Conservation (phyloP, 2,888 invertebrate species). For the Labia minor region DNA sequence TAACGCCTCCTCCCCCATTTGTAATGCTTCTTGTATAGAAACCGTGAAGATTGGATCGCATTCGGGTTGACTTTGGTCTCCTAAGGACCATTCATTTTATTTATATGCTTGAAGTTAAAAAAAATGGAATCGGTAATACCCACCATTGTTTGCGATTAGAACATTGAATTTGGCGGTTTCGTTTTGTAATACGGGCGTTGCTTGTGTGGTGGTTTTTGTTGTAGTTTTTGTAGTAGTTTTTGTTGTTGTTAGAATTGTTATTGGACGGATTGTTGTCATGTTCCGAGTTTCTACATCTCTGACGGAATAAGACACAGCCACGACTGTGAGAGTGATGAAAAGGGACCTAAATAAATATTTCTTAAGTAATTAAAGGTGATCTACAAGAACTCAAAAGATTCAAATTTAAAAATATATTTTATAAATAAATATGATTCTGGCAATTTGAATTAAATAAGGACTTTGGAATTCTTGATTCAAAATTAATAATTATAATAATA, state of each 20-base stretch:
- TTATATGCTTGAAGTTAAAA: no score
- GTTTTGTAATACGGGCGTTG: conserved; percentile 27
- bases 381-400: no score
- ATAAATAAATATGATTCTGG: no score
- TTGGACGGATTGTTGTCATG: conserved; percentile 29
- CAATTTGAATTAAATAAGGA: no score
- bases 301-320: conserved; percentile 44
- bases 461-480: no score
- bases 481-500: no score
- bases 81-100: conserved; percentile 21
- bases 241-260: conserved; percentile 23
- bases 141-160: conserved; percentile 21
- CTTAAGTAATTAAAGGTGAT: no score
- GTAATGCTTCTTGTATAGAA: conserved; percentile 42
- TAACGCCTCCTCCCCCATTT: conserved; percentile 47
- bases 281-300: conserved; percentile 28
- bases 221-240: conserved; percentile 18
- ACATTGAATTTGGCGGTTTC: conserved; percentile 16
- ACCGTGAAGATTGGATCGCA: no score
- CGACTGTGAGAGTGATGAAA: conserved; percentile 42
- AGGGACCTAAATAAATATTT: conserved; percentile 39
- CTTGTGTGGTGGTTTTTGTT: conserved; percentile 18
- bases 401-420: no score
- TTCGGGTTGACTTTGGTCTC: conserved; percentile 29
- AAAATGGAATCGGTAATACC: no score